A percentile compares a stretch with the other conserved stretches of the same genome.
phyloP scores from a whole-genome alignment of 2,113 vertebrate species.

The Bubo scandiacus region DNA sequence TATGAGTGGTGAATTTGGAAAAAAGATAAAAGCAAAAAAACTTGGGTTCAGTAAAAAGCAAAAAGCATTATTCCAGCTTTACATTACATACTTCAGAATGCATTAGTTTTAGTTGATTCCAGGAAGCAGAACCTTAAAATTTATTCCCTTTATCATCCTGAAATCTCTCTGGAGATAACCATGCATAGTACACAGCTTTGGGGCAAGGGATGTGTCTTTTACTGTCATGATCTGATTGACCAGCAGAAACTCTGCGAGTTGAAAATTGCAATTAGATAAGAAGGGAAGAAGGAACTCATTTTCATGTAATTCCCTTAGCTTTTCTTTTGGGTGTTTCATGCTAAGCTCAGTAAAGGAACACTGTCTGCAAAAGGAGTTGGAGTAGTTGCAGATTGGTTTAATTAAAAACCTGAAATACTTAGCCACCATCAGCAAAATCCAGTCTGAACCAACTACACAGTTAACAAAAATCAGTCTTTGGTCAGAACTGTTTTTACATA shows the following conservation, averaged over 20 bases:
- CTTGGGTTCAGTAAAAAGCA: background rate
- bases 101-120: background rate
- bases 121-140: background rate
- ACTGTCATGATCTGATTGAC: background rate
- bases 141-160: background rate
- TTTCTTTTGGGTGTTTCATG: background rate
- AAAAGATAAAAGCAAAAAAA: background rate
- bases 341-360: background rate
- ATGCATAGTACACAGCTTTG: background rate
- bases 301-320: background rate
- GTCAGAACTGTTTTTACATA: background rate
- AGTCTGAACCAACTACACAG: background rate
- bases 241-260: background rate
- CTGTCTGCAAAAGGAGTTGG: background rate
- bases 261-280: background rate
- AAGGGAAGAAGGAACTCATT: background rate
- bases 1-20: background rate
- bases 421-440: background rate
- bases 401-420: background rate
- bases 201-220: background rate
- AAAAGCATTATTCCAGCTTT: background rate
- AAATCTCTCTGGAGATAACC: background rate
- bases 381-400: conserved; percentile 24
- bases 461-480: background rate
- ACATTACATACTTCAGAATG: background rate